Percentiles rank a stretch among this genome's conserved stretches.
These are phyloP conservation scores for Mormyrops attenuatus DNA, from an alignment of 2,797 vertebrate species.

Conservation along the genomic window DNA sequence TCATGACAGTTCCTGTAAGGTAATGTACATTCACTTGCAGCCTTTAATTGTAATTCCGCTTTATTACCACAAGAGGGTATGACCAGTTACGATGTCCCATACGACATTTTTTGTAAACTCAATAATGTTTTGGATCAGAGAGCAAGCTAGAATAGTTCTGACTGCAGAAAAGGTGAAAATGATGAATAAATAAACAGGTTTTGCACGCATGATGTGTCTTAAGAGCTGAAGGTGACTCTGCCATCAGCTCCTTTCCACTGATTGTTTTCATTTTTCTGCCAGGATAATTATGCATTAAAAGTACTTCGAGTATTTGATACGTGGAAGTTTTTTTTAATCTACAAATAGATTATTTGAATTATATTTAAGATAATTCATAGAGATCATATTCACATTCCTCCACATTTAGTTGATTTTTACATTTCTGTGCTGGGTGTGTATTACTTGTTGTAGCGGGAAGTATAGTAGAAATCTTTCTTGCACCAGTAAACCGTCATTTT, in stretches of 20 bases:
- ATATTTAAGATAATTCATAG: neutral
- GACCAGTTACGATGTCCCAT: neutral
- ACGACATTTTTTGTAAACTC: neutral
- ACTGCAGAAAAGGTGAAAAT: neutral
- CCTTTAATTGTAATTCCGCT: neutral
- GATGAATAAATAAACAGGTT: neutral
- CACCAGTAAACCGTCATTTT: neutral
- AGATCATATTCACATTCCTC: neutral
- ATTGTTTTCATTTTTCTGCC: neutral
- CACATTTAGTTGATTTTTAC: neutral
- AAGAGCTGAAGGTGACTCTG: neutral
- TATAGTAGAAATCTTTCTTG: neutral
- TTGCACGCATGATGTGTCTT: neutral
- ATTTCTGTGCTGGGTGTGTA: neutral
- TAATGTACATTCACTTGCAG: neutral
- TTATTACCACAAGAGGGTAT: constrained; percentile 9
- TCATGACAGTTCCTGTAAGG: neutral
- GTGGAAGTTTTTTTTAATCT: neutral
- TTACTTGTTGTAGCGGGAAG: neutral
- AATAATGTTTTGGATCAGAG: neutral
- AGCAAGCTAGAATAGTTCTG: neutral
- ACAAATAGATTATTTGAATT: neutral
- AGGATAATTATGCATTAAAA: neutral
- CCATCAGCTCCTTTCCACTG: neutral
- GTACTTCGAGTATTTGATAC: neutral